phyloP scores from a whole-genome alignment of 2,113 vertebrate species.

The Ptilonorhynchus violaceus region DNA sequence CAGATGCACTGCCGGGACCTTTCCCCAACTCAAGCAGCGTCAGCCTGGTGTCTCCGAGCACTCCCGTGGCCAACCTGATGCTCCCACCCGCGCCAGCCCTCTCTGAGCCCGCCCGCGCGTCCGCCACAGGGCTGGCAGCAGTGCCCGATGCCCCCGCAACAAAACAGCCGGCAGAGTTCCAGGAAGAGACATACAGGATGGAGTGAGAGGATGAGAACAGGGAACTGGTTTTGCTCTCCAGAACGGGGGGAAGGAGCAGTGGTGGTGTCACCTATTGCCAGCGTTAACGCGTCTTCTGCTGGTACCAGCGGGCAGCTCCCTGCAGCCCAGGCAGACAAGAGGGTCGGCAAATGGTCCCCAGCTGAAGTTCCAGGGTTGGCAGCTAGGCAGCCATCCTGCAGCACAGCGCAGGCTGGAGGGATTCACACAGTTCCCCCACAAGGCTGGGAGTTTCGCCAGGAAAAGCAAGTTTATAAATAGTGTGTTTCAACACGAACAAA shows the following conservation, averaged over 20 bases:
- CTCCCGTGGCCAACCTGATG: neutral
- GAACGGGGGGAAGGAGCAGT: rapidly evolving
- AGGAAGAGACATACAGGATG: neutral
- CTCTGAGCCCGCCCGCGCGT: neutral
- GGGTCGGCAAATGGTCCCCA: neutral
- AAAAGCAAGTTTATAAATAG: slow-evolving; percentile 66
- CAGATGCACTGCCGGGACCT: slow-evolving; percentile 23
- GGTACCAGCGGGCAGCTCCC: neutral
- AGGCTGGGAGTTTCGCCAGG: slow-evolving; percentile 46
- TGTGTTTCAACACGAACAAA: slow-evolving; percentile 4
- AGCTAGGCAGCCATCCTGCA: neutral
- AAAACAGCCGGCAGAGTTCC: neutral
- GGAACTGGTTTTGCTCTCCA: neutral
- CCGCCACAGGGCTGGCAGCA: neutral
- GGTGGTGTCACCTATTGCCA: rapidly evolving
- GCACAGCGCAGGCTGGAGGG: neutral
- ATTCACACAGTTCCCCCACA: slow-evolving; percentile 33
- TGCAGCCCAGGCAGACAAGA: rapidly evolving
- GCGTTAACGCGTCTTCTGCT: rapidly evolving
- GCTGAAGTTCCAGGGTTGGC: neutral
- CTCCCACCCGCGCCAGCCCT: neutral
- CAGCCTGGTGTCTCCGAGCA: neutral
- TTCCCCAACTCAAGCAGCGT: neutral
- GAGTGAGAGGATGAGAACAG: neutral
- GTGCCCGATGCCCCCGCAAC: neutral